Base-by-base conservation (phyloP, 1,140 invertebrate genomes). In the Dinoponera quadriceps region DNA sequence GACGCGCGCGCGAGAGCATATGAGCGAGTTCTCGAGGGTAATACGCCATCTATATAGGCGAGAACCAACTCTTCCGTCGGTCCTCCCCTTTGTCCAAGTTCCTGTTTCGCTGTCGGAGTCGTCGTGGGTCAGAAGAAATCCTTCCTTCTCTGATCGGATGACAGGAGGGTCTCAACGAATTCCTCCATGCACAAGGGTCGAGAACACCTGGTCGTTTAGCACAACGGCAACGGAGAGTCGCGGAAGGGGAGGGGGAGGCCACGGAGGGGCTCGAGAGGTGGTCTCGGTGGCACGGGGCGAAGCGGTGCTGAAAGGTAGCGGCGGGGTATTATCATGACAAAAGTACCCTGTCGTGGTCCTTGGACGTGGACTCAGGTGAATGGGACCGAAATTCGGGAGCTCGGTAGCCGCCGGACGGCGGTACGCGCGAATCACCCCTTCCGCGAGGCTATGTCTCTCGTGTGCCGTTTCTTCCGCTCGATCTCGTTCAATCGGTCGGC, bases 301-400 rank as follows among this genome's bases (percentile, higher is more conserved):
- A 22, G 65, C 20, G 83, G 69, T 18, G 78, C 74, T 89, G 75
- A 72, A 83, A 86, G 77, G 68, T 71, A 65, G 77, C 77, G 71
- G 66, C 81, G 81, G 84, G 86, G 51, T 65, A 92, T 93, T 92
- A 91, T n/a, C 92, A 93, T 93, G 81, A 93, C 92, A 93, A 93
- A 90, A 69, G 85, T 71, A 86, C 84, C 89, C 90, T 85, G 86
- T 82, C 81, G 85, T 77, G 91, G 86, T 82, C 87, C 89, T 88
- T 88, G 27, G 88, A 74, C 51, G 87, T 86, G 84, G 75, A 78
- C 88, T 91, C 92, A 93, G 92, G 91, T 93, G 92, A 92, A 92
- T 93, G 93, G 93, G 92, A 93, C 93, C 92, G 85, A 80, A 86
- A 74, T 91, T 90, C 84, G 75, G 73, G 88, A 91, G 82, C 74